Base-by-base conservation (phyloP, 2,797 vertebrate genomes). In the Sebastes trivittatus region DNA sequence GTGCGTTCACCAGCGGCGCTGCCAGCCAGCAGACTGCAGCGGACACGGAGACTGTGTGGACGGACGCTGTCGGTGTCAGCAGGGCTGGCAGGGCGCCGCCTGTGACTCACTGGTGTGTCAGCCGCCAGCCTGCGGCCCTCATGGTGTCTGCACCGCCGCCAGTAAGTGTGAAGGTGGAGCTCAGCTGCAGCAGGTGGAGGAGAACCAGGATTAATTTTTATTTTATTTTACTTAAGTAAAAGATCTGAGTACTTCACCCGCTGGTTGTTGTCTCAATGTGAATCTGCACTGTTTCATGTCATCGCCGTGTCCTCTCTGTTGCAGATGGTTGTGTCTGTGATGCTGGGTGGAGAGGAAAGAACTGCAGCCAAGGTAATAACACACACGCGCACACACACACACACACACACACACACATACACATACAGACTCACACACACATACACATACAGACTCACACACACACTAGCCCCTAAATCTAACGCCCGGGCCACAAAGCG, bases 251-350 rank as follows among this genome's bases (percentile, higher is more conserved):
- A 52, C 49, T 52, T 68, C 22, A 18, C 4, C 8, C 3, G 2
- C 25, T 29, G 20, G 8, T 7, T 61, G 34, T 49, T 16, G 74
- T 10, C 56, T 54, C 11, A 25, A 0, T 55, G n/a, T 66, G 20
- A 25, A 7, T 54, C 42, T 0, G 42, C 16, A 46, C 20, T n/a
- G 49, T 61, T 34, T 78, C 13, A 71, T n/a, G 16, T 73, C 4
- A 5, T 72, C 11, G 62, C 10, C 75, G 23, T 67, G 6, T 52
- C 38, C n/a, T 86, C 5, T 80, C 54, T 87, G 60, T 54, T 83
- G 68, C 88, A 99, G 98, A 87, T 70, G 97, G 97, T 8, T 99
- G 98, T 84, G 90, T 81, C 13, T 99, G 98, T 60, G 95, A 97
- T 1, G 89, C 97, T 0, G 98, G 98, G 64, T 98, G 97, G 97